Evolutionary conservation across 2,888 invertebrate species (phyloP).

Genomic region (Amphipoea lucens): DNA sequence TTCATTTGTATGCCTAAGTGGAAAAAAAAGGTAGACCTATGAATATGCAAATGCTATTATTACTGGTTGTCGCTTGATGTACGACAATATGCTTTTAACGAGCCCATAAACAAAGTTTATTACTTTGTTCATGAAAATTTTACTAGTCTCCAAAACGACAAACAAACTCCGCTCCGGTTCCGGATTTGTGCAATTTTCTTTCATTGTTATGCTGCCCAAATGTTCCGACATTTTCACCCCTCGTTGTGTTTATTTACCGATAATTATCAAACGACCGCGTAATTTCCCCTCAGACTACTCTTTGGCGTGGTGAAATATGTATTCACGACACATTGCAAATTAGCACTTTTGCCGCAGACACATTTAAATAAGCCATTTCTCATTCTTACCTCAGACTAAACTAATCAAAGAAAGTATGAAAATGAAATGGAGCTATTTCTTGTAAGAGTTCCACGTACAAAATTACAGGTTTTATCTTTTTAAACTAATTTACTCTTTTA

Average conservation of each 20-base stretch:
- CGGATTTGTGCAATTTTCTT: slow-evolving; percentile 68
- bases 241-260: slow-evolving; percentile 51
- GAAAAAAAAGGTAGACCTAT: slow-evolving; percentile 49
- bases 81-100: slow-evolving; percentile 76
- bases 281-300: slow-evolving; percentile 49
- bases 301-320: slow-evolving; percentile 16
- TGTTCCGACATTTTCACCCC: slow-evolving; percentile 56
- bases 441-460: neutral
- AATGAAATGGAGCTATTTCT: neutral
- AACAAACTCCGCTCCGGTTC: slow-evolving; percentile 66
- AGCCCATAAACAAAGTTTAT: slow-evolving; percentile 76
- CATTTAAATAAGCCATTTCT: slow-evolving; percentile 6
- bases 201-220: slow-evolving; percentile 68
- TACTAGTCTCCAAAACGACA: slow-evolving; percentile 75
- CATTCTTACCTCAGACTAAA: neutral
- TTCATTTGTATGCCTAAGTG: slow-evolving; percentile 23
- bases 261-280: slow-evolving; percentile 52
- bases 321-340: slow-evolving; percentile 12
- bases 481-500: neutral
- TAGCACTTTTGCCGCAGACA: slow-evolving; percentile 7
- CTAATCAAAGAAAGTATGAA: slow-evolving; percentile 7
- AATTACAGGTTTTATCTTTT: neutral
- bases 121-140: slow-evolving; percentile 76
- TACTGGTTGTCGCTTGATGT: slow-evolving; percentile 71
- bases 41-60: slow-evolving; percentile 71